phyloP scores from a whole-genome alignment of 2,113 vertebrate genomes.

The Actenoides lindsayi region DNA sequence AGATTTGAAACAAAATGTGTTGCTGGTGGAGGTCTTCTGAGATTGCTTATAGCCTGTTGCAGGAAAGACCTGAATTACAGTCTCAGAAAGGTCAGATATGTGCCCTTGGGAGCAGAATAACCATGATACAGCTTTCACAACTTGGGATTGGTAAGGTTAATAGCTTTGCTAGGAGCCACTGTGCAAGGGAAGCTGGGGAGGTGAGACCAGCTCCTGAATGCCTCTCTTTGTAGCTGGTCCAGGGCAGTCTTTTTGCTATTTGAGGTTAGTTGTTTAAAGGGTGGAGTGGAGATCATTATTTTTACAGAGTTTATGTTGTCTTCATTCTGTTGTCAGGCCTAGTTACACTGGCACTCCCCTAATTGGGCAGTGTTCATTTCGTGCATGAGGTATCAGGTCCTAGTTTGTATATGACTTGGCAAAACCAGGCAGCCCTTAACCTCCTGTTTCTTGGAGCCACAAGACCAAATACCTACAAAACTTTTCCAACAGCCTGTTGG shows the following conservation, averaged over 20 bases:
- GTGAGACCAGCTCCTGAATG: background rate
- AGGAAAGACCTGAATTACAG: background rate
- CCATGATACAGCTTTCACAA: background rate
- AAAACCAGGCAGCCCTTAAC: background rate
- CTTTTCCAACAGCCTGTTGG: background rate
- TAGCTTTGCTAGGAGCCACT: background rate
- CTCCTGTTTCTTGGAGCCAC: background rate
- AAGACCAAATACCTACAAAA: background rate
- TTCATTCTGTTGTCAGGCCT: conserved; percentile 17
- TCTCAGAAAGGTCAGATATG: background rate
- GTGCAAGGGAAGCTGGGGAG: background rate
- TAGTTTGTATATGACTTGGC: conserved; percentile 23
- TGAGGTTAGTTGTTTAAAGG: conserved; percentile 1
- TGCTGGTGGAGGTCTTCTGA: background rate
- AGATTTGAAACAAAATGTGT: background rate
- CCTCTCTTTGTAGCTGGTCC: background rate
- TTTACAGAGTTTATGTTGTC: conserved; percentile 15
- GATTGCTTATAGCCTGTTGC: background rate
- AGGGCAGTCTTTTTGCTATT: background rate
- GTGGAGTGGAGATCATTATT: conserved; percentile 15
- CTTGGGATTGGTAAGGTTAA: background rate
- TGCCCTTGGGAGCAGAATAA: background rate
- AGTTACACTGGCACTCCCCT: background rate
- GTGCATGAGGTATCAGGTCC: background rate
- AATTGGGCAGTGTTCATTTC: background rate